Percentiles rank a stretch among this genome's conserved stretches.
Evolutionary conservation across 2,888 invertebrate genomes (phyloP).

Genomic region (Acanthosepion esculentum): DNA sequence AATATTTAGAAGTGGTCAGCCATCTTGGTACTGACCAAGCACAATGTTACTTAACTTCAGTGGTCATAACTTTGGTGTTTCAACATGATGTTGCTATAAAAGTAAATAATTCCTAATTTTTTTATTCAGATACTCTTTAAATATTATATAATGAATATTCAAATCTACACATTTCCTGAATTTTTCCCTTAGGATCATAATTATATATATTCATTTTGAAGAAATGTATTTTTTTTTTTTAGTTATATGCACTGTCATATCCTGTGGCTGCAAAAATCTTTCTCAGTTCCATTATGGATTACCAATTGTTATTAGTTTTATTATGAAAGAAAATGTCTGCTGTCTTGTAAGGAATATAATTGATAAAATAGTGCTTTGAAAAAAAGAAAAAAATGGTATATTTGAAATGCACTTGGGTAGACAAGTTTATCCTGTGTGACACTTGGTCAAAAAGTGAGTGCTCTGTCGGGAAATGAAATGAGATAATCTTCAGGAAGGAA

Average conservation of each 20-base stretch:
- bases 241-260: neutral
- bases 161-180: too few species aligned
- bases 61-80: too few species aligned
- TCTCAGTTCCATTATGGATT: neutral
- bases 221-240: neutral
- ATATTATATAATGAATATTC: too few species aligned
- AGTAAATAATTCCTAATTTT: too few species aligned
- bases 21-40: too few species aligned
- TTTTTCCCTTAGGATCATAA: too few species aligned
- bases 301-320: neutral
- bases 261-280: neutral
- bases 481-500: neutral
- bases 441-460: neutral
- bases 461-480: neutral
- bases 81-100: too few species aligned
- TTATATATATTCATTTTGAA: too few species aligned
- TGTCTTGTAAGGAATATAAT: neutral
- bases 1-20: too few species aligned
- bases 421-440: neutral
- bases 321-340: slow-evolving; percentile 33
- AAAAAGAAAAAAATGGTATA: neutral
- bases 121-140: too few species aligned
- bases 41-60: too few species aligned
- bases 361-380: neutral
- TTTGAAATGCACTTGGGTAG: neutral